phyloP scores from a whole-genome alignment of 2,113 vertebrate species.

The Urocitellus parryii region DNA sequence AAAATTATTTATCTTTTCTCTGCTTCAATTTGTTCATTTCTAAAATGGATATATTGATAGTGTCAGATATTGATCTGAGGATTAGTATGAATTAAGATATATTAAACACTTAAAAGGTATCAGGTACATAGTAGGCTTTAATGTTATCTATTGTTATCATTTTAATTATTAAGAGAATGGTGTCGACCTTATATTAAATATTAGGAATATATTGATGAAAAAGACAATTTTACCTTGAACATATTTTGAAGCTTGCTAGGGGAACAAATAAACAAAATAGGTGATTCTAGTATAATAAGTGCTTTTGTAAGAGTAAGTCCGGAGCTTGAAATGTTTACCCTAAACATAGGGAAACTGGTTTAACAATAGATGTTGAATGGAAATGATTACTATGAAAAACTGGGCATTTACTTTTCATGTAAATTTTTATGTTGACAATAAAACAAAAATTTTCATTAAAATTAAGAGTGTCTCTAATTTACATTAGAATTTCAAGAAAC shows the following conservation, averaged over 20 bases:
- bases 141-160: not conserved
- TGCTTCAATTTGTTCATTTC: not conserved
- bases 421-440: not conserved
- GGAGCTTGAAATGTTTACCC: not conserved
- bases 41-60: not conserved
- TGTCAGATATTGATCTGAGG: not conserved
- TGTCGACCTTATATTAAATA: not conserved
- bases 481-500: slow-evolving; percentile 15
- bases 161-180: not conserved
- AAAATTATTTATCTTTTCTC: not conserved
- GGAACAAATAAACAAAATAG: not conserved
- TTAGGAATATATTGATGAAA: not conserved
- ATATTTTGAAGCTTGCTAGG: not conserved
- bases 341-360: not conserved
- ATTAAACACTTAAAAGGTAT: not conserved
- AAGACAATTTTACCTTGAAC: not conserved
- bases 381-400: not conserved
- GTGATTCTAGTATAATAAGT: not conserved
- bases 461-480: not conserved
- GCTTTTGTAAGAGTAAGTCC: not conserved
- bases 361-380: not conserved
- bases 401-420: not conserved
- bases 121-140: not conserved
- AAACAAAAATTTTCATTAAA: slow-evolving; percentile 11
- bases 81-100: not conserved